phyloP scores from a whole-genome alignment of 1,140 invertebrate species.

The Drosophila pseudoananassae region DNA sequence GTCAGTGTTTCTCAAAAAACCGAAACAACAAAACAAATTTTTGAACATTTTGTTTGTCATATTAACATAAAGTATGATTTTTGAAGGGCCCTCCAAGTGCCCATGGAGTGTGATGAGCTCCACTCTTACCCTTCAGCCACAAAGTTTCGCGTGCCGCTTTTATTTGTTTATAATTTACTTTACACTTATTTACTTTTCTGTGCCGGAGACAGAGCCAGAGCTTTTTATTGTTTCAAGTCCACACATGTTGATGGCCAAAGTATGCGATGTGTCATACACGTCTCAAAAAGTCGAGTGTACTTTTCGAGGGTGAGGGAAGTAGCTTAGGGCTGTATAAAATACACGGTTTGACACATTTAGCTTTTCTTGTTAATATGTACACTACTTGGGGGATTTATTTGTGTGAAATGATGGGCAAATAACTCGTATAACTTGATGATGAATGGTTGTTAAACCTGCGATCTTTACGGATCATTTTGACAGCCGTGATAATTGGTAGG shows the following conservation, averaged over 20 bases:
- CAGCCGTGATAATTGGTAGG: conserved; percentile 5
- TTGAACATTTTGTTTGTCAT: conserved; percentile 64
- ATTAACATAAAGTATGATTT: conserved; percentile 64
- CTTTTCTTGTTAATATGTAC: conserved; percentile 26
- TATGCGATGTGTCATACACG: conserved; percentile 39
- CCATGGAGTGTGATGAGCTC: conserved; percentile 20
- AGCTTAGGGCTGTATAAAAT: conserved; percentile 19
- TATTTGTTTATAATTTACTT: conserved; percentile 57
- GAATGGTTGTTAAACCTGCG: conserved; percentile 6
- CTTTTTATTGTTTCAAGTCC: conserved; percentile 55
- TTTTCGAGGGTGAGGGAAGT: neutral
- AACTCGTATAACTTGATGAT: conserved; percentile 11
- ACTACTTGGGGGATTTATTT: conserved; percentile 37
- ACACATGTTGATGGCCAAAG: conserved; percentile 27
- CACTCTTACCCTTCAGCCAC: conserved; percentile 23
- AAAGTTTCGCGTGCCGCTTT: conserved; percentile 55
- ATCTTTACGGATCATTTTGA: conserved; percentile 10
- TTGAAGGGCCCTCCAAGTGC: conserved; percentile 51
- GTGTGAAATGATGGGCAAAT: conserved; percentile 40
- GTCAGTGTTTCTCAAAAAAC: conserved; percentile 14
- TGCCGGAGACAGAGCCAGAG: conserved; percentile 2
- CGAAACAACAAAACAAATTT: conserved; percentile 20
- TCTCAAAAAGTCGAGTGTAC: conserved; percentile 27
- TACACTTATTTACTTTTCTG: conserved; percentile 29
- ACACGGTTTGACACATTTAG: conserved; percentile 29